Evolutionary conservation across 2,797 vertebrate genomes (phyloP).

Genomic region (Phrynocephalus vlangalii): DNA sequence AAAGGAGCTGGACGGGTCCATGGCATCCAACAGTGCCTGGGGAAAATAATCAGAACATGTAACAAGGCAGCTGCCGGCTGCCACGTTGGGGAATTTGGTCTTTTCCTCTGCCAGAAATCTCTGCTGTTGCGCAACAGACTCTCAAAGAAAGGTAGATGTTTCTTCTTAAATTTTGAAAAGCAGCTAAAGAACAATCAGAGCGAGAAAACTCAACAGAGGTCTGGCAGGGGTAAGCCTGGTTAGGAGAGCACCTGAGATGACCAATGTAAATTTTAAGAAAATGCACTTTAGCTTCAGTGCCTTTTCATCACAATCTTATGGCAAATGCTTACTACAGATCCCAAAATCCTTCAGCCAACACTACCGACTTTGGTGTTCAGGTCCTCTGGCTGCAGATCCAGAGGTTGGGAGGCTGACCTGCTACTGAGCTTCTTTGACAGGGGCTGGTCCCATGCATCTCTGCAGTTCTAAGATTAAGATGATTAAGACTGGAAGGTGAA

Average conservation of each 20-base stretch:
- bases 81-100: neutral
- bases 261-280: too few relatives aligned
- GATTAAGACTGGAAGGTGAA: too few relatives aligned
- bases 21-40: neutral
- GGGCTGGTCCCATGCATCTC: too few relatives aligned
- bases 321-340: too few relatives aligned
- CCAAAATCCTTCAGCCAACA: too few relatives aligned
- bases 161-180: neutral
- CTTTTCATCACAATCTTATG: too few relatives aligned
- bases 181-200: neutral
- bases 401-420: too few relatives aligned
- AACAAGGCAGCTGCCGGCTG: slow-evolving; percentile 1
- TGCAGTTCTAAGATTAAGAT: too few relatives aligned
- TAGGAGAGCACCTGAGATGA: neutral
- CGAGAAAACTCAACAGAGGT: neutral
- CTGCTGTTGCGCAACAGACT: neutral
- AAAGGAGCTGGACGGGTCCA: neutral
- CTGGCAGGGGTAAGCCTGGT: neutral
- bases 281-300: too few relatives aligned
- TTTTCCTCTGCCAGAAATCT: neutral
- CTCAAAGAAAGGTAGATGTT: neutral
- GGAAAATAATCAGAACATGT: slow-evolving; percentile 13
- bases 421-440: too few relatives aligned
- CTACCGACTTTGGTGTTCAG: too few relatives aligned
- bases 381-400: too few relatives aligned